phyloP scores from a whole-genome alignment of 2,888 invertebrate genomes.

The Phragmatobia fuliginosa region DNA sequence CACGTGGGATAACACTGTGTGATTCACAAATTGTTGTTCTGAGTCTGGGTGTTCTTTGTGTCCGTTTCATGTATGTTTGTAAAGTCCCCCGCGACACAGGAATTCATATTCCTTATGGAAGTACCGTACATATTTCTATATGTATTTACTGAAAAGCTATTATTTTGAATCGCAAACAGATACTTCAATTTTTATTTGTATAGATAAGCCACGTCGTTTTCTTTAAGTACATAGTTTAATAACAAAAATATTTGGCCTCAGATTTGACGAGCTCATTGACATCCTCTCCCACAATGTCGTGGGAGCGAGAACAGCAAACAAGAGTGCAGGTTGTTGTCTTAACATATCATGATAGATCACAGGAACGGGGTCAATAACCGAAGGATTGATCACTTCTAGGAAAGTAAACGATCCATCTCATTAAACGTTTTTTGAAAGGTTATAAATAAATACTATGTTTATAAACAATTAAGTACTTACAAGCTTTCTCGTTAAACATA shows the following conservation, averaged over 20 bases:
- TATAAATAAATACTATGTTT: background rate
- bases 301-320: conserved; percentile 65
- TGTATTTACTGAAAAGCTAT: no score
- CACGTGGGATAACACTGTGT: no score
- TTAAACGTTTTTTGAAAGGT: background rate
- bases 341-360: conserved; percentile 68
- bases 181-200: no score
- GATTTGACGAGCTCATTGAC: conserved; percentile 44
- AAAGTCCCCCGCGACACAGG: no score
- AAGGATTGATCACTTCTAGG: conserved; percentile 52
- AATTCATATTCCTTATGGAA: no score
- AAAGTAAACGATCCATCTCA: conserved; percentile 3
- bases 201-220: background rate
- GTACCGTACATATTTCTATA: no score
- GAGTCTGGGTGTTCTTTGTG: no score
- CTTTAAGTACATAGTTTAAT: conserved; percentile 3
- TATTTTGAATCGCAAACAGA: no score
- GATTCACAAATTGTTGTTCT: no score
- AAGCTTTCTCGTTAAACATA: background rate
- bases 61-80: no score
- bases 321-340: conserved; percentile 58
- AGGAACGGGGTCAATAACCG: conserved; percentile 53
- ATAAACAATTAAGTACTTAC: background rate
- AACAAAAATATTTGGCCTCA: conserved; percentile 25
- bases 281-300: conserved; percentile 56